phyloP scores from a whole-genome alignment of 2,797 vertebrate species.

The Mus caroli region DNA sequence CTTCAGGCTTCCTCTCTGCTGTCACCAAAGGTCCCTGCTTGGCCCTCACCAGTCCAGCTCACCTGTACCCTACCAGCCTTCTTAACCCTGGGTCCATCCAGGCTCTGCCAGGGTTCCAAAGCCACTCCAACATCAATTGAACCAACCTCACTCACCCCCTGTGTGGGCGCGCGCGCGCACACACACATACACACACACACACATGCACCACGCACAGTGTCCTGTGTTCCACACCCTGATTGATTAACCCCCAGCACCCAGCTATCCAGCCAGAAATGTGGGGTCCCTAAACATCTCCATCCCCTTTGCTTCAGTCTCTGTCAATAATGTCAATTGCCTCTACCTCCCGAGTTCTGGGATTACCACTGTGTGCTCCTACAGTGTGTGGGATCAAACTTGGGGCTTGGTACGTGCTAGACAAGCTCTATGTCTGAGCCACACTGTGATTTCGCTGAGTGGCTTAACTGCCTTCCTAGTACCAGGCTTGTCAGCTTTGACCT shows the following conservation, averaged over 20 bases:
- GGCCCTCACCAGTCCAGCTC: not conserved
- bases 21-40: not conserved
- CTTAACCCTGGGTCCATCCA: not conserved
- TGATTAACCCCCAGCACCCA: not conserved
- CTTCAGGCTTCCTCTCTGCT: not conserved
- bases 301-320: not conserved
- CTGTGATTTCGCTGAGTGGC: not conserved
- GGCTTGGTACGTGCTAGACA: not conserved
- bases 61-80: not conserved
- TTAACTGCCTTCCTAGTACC: not conserved
- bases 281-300: not conserved
- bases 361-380: not conserved
- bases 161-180: not conserved
- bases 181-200: not conserved
- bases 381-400: not conserved
- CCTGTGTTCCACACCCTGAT: accelerated
- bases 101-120: not conserved
- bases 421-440: not conserved
- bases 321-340: not conserved
- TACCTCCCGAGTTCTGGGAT: not conserved
- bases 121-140: not conserved
- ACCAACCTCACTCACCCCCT: not conserved
- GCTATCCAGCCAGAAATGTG: not conserved
- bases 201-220: not conserved
- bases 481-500: not conserved